A percentile compares a stretch with the other conserved stretches of the same genome.
These are phyloP conservation scores for Diplodus puntazzo DNA, from an alignment of 2,797 vertebrate species.

Conservation along the genomic window DNA sequence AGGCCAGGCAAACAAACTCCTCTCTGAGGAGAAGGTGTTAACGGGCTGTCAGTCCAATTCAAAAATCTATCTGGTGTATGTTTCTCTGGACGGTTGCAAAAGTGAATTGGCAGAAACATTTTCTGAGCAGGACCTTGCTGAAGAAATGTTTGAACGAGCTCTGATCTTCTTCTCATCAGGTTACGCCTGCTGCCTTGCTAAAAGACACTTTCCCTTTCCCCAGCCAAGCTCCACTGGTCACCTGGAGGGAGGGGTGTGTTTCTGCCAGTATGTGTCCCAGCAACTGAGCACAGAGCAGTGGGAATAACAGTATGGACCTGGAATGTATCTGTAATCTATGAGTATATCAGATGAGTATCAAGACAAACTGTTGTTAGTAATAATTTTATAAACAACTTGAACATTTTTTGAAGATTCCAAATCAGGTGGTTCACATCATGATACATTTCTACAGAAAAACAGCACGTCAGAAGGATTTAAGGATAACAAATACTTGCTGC, in stretches of 20 bases:
- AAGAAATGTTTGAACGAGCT: slow-evolving; percentile 69
- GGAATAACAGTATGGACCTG: slow-evolving; percentile 10
- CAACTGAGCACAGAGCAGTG: slow-evolving; percentile 52
- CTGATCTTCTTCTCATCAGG: slow-evolving; percentile 68
- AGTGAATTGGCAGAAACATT: slow-evolving; percentile 58
- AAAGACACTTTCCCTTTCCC: slow-evolving; percentile 66
- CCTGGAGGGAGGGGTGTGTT: slow-evolving; percentile 70
- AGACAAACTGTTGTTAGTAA: too few species aligned
- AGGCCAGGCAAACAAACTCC: slow-evolving; percentile 65
- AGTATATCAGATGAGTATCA: too few species aligned
- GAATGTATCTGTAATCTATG: not conserved
- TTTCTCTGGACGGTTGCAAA: slow-evolving; percentile 68
- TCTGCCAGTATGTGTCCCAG: slow-evolving; percentile 76
- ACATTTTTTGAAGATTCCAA: too few species aligned
- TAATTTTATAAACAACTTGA: not conserved
- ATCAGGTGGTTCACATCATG: not conserved
- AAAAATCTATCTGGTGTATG: slow-evolving; percentile 71
- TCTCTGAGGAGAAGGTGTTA: slow-evolving; percentile 62
- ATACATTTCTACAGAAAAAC: too few species aligned
- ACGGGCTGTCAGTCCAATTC: slow-evolving; percentile 63
- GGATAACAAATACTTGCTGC: too few species aligned
- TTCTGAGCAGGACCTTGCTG: slow-evolving; percentile 13
- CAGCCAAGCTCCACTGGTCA: slow-evolving; percentile 45
- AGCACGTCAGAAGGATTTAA: too few species aligned
- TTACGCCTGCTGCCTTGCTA: slow-evolving; percentile 72